Conservation (phyloP, 2,797 vertebrate species). For the Cyprinella venusta region DNA sequence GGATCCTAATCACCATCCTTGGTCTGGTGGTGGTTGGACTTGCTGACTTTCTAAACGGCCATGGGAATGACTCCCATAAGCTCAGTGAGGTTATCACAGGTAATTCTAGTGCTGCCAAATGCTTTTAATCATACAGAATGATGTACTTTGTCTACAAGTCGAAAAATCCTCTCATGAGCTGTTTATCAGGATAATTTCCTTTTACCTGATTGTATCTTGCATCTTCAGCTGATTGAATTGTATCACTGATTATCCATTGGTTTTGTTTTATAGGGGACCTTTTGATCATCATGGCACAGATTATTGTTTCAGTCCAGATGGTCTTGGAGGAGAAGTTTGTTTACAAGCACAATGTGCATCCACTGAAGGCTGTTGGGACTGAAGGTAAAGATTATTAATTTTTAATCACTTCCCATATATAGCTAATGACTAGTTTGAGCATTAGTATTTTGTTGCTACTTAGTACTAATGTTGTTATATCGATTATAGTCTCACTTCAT, state of each 20-base stretch:
- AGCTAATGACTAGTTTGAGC: neutral
- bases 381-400: slow-evolving; percentile 80
- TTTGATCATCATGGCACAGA: slow-evolving; percentile 93
- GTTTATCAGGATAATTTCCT: neutral
- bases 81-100: slow-evolving; percentile 91
- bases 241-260: neutral
- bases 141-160: neutral
- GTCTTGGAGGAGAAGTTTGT: slow-evolving; percentile 95
- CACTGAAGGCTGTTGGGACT: slow-evolving; percentile 88
- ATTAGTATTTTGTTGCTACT: neutral
- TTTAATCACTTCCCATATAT: neutral
- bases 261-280: slow-evolving; percentile 82
- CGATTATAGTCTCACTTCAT: neutral
- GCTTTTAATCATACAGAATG: neutral
- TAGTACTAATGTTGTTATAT: neutral
- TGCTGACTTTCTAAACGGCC: slow-evolving; percentile 81
- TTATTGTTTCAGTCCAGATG: slow-evolving; percentile 91
- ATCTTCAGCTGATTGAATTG: neutral
- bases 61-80: slow-evolving; percentile 69
- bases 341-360: slow-evolving; percentile 91
- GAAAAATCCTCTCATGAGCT: neutral
- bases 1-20: slow-evolving; percentile 86
- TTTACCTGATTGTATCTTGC: neutral
- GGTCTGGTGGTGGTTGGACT: slow-evolving; percentile 91
- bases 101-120: slow-evolving; percentile 55